phyloP scores from a whole-genome alignment of 2,113 vertebrate species.

The Pogona vitticeps region DNA sequence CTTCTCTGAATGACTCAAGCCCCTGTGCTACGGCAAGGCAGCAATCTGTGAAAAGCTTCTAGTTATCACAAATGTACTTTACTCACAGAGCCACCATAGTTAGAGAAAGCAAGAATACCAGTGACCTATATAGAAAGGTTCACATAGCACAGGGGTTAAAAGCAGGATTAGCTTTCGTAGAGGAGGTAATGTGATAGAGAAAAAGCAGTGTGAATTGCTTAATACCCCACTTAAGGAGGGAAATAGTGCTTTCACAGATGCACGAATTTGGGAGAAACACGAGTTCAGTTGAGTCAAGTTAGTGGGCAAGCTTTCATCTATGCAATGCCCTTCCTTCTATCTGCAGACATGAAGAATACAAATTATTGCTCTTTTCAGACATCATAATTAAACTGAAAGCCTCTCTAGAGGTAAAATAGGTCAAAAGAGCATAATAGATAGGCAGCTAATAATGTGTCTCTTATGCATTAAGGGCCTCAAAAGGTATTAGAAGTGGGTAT shows the following conservation, averaged over 20 bases:
- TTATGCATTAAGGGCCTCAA: background rate
- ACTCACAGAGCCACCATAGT: background rate
- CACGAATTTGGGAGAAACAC: background rate
- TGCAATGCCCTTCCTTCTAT: background rate
- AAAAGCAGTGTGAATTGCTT: background rate
- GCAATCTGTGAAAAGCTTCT: no score
- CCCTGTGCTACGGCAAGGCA: no score
- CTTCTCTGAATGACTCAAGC: no score
- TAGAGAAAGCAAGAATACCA: background rate
- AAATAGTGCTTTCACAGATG: background rate
- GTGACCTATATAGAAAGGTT: background rate
- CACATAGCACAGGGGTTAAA: background rate
- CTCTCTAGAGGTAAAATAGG: background rate
- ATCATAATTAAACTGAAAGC: slow-evolving; percentile 43
- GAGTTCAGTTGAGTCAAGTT: background rate
- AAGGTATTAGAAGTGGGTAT: background rate
- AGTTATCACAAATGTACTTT: no score
- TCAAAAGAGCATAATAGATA: slow-evolving; percentile 13
- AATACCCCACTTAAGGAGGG: background rate
- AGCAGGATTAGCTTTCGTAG: background rate
- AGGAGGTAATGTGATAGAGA: background rate
- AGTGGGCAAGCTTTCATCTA: slow-evolving; percentile 3
- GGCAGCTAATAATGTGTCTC: background rate
- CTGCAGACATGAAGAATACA: background rate
- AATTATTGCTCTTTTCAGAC: background rate